Evolutionary conservation across 2,888 invertebrate species (phyloP).

Genomic region (Cataglyphis rosenhaueri): DNA sequence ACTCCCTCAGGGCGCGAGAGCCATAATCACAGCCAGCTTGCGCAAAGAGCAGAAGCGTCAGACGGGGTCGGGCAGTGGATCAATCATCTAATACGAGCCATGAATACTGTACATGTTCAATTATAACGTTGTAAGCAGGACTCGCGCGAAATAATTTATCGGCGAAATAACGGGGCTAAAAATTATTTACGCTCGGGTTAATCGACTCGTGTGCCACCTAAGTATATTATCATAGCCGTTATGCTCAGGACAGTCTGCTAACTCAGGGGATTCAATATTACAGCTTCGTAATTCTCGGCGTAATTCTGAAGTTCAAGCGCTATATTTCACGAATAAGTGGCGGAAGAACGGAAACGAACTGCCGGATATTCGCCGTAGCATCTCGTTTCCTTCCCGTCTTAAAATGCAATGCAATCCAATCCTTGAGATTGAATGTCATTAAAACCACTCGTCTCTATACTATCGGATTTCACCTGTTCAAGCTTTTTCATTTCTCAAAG

Average conservation of each 20-base stretch:
- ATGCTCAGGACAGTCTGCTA: conserved; percentile 25
- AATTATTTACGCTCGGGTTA: conserved; percentile 27
- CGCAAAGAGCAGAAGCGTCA: conserved; percentile 37
- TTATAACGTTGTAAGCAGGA: conserved; percentile 1
- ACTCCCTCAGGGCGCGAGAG: conserved; percentile 34
- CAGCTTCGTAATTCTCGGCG: conserved; percentile 45
- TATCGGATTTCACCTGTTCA: conserved; percentile 7
- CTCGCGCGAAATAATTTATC: not conserved
- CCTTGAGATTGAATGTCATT: conserved; percentile 64
- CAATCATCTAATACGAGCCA: conserved; percentile 24
- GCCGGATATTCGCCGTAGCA: conserved; percentile 66
- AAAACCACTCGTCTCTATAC: conserved; percentile 56
- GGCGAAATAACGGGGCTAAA: not conserved
- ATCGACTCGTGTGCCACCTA: conserved; percentile 18
- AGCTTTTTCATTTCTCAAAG: conserved; percentile 45
- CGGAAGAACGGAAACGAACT: conserved; percentile 57
- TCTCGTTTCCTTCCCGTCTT: conserved; percentile 53
- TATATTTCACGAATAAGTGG: conserved; percentile 60
- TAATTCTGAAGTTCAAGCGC: conserved; percentile 15
- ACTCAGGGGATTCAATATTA: conserved; percentile 58
- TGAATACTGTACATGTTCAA: conserved; percentile 14
- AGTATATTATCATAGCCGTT: conserved; percentile 36
- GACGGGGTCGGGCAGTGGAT: conserved; percentile 8
- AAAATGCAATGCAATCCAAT: conserved; percentile 64
- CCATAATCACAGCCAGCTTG: conserved; percentile 40